A percentile compares a stretch with the other conserved stretches of the same genome.
phyloP scores from a whole-genome alignment of 2,888 invertebrate genomes.

The Falcaria lacertinaria region DNA sequence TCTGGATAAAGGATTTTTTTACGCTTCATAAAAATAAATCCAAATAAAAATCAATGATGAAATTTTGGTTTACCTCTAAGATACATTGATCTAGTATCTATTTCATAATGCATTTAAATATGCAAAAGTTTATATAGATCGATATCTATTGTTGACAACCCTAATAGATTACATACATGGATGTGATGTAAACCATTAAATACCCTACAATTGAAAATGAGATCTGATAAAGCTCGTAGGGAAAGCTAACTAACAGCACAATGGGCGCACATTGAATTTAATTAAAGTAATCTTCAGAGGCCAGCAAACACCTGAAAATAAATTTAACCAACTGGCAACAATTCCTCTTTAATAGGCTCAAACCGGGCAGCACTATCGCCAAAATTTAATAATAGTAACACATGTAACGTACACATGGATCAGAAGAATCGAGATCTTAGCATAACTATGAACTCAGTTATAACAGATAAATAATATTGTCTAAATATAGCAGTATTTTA shows the following conservation, averaged over 20 bases:
- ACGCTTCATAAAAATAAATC: no score
- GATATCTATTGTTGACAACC: no score
- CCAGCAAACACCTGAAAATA: constrained; percentile 43
- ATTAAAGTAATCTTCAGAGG: constrained; percentile 47
- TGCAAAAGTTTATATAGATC: no score
- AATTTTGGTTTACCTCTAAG: no score
- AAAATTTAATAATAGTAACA: constrained; percentile 59
- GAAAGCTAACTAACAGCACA: constrained; percentile 13
- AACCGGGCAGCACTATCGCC: constrained; percentile 46
- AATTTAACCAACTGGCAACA: constrained; percentile 48
- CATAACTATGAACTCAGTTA: no score
- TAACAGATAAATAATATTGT: no score
- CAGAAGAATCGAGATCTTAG: constrained; percentile 2
- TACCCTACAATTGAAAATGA: constrained; percentile 8
- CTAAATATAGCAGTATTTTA: no score
- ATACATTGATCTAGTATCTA: no score
- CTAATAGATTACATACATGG: no score
- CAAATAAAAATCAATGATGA: no score
- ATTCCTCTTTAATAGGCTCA: constrained; percentile 56
- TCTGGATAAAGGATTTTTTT: no score
- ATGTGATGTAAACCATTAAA: background rate
- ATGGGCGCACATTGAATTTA: constrained; percentile 37
- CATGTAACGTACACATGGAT: constrained; percentile 32
- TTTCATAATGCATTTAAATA: no score
- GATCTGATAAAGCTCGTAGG: constrained; percentile 17